Conservation (phyloP, 2,797 vertebrate species). For the Anabacerthia variegaticeps region DNA sequence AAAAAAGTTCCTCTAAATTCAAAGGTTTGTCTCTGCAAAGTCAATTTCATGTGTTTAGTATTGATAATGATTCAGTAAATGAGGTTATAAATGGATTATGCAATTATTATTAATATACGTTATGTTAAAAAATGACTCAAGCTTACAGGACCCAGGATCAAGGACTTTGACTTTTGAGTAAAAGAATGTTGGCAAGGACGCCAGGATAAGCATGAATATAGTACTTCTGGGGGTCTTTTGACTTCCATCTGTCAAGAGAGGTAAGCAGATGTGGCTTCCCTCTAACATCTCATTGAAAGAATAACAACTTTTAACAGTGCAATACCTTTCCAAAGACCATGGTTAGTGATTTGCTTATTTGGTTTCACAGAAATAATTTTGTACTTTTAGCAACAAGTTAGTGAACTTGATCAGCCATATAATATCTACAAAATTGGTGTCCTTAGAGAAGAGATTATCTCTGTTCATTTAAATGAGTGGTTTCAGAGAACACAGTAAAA, state of each 20-base stretch:
- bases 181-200: constrained; percentile 11
- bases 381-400: constrained; percentile 17
- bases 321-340: neutral
- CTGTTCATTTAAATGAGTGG: constrained; percentile 8
- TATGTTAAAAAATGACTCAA: neutral
- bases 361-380: neutral
- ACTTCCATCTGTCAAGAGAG: constrained; percentile 53
- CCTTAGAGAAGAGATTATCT: neutral
- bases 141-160: neutral
- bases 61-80: neutral
- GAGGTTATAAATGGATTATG: neutral
- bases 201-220: neutral
- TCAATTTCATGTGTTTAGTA: neutral
- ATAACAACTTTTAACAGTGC: neutral
- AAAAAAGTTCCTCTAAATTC: neutral
- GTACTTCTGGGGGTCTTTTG: constrained; percentile 23
- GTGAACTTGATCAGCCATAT: neutral
- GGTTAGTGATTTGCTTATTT: neutral
- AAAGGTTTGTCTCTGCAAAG: neutral
- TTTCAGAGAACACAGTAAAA: constrained; percentile 16
- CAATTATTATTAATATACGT: neutral
- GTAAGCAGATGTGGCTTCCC: constrained; percentile 42
- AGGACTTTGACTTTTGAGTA: neutral
- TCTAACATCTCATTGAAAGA: constrained; percentile 28
- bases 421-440: neutral